Base-by-base conservation (phyloP, 2,888 invertebrate species). In the Harpagoxenus sublaevis region DNA sequence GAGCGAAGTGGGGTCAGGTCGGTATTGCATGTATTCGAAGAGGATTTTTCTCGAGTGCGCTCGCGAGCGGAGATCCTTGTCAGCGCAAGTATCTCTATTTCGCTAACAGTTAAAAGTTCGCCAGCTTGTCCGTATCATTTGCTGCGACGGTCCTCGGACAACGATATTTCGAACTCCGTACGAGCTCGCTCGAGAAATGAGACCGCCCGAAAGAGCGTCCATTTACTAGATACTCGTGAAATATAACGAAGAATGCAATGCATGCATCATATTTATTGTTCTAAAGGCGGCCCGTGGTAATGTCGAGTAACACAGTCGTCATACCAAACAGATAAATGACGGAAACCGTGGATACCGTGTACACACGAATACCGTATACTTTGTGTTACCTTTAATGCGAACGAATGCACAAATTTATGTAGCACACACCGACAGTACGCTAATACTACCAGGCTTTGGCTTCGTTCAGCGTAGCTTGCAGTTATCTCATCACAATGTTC, bases 41-140 rank as follows among this genome's bases (percentile, higher is more conserved):
- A 35, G 55, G 39, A 83, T 73, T 23, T 55, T 55, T 53, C 82
- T 73, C 45, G 60, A 74, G 42, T 10, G 28, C 18, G n/a, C 51
- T 74, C 23, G 12, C 23, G 65, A 55, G 23, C 48, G 45, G 51
- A 53, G 63, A 74, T 82, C 45, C 74, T 74, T 82, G 82, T 82
- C 82, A 74, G 74, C 48, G 45, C 82, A 45, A 83, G 75, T 63
- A n/a, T n/a, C 55, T 45, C 45, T 57, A 78, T 68, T 66, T 57
- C 31, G 23, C 31, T 31, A 28, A n/a, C n/a, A 68, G 57, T 78
- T 78, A 45, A 78, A 68, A 78, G 68, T 65, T 65, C 65, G 45
- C 78, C 68, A 45, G 68, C 45, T 66, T 66, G 55, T 57, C 31
- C 55, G 55, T 66, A 45, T 66, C 55, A 68, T 78, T 81, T 62